Conservation (phyloP, 1,140 invertebrate species). For the Drosophila truncata region DNA sequence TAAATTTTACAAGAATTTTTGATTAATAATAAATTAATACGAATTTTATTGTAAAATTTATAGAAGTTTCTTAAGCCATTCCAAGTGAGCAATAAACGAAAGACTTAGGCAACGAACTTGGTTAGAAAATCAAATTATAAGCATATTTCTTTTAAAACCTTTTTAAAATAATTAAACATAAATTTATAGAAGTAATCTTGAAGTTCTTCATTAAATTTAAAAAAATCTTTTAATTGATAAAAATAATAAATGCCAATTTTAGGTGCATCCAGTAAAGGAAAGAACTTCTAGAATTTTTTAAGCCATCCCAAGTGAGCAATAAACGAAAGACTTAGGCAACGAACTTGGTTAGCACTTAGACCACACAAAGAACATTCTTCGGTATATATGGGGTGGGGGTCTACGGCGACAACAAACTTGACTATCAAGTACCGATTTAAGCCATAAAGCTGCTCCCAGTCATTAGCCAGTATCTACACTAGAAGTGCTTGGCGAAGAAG, state of each 20-base stretch:
- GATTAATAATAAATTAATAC: no score
- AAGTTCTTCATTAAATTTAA: not conserved
- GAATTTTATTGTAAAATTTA: no score
- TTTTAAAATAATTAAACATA: not conserved
- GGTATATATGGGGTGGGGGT: not conserved
- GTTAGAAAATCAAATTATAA: not conserved
- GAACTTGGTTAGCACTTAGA: constrained; percentile 39
- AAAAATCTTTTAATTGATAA: not conserved
- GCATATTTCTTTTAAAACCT: not conserved
- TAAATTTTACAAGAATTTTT: no score
- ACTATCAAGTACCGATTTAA: constrained; percentile 56
- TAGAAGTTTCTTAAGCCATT: no score
- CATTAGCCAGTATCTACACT: constrained; percentile 74
- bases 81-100: constrained; percentile 32
- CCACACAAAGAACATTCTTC: constrained; percentile 27
- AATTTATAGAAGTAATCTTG: not conserved
- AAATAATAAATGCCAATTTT: not conserved
- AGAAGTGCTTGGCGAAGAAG: constrained; percentile 55
- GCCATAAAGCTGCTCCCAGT: constrained; percentile 49
- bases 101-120: constrained; percentile 66
- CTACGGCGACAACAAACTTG: constrained; percentile 24
- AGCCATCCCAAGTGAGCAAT: not conserved
- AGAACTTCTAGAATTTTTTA: not conserved
- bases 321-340: constrained; percentile 64
- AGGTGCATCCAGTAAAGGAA: no score